These are phyloP conservation scores for Oreochromis niloticus DNA, from an alignment of 2,113 vertebrate genomes.

Conservation along the genomic window DNA sequence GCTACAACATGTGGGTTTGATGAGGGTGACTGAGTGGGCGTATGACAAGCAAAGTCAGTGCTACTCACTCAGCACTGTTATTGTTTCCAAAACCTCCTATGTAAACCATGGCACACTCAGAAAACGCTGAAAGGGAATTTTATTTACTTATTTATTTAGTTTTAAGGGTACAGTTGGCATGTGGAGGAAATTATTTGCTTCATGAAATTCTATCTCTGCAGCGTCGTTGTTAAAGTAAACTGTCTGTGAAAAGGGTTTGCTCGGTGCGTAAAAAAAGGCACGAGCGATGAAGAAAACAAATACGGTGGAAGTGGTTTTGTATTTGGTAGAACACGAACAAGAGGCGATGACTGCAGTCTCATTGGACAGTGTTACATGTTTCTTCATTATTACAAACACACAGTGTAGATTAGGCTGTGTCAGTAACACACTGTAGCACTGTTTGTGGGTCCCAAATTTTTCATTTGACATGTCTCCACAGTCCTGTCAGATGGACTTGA, in stretches of 20 bases:
- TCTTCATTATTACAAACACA: not conserved
- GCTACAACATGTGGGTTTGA: constrained; percentile 24
- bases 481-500: not conserved
- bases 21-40: constrained; percentile 35
- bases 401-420: not conserved
- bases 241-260: not conserved
- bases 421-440: not conserved
- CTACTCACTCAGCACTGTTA: not conserved
- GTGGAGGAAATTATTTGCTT: not conserved
- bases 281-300: not conserved
- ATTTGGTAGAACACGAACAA: not conserved
- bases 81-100: not conserved
- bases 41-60: constrained; percentile 21
- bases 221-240: not conserved
- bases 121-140: not conserved
- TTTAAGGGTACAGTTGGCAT: not conserved
- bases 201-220: not conserved
- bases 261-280: not conserved
- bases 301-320: not conserved
- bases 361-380: not conserved
- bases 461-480: accelerated
- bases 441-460: not conserved
- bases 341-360: not conserved
- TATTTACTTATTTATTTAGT: not conserved
- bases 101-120: not conserved